Evolutionary conservation across 2,113 vertebrate species (phyloP).

Genomic region (Gasterosteus nipponicus): DNA sequence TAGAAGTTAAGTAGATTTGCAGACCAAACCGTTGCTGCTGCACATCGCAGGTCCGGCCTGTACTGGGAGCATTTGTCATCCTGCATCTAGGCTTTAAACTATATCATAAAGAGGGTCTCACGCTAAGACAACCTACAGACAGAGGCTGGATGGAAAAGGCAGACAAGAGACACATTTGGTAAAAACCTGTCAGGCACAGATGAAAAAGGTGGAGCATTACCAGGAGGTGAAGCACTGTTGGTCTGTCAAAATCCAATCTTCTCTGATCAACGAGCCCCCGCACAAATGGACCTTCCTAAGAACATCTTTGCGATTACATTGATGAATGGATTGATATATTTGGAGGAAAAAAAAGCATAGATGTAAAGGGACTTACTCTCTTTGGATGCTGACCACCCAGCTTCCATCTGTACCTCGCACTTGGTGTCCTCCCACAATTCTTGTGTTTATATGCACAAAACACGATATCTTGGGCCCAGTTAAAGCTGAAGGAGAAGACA

Average conservation of each 20-base stretch:
- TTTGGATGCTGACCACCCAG: constrained; percentile 96
- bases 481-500: constrained; percentile 40
- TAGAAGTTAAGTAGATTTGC: constrained; percentile 45
- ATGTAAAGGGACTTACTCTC: constrained; percentile 84
- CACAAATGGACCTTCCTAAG: constrained; percentile 90
- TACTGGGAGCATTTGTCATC: background rate
- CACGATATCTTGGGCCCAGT: constrained; percentile 70
- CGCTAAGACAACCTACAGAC: background rate
- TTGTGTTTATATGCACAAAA: constrained; percentile 79
- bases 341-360: background rate
- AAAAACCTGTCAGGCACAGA: background rate
- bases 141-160: background rate
- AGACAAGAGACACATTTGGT: background rate
- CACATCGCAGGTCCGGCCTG: constrained; percentile 28
- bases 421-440: constrained; percentile 93
- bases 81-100: constrained; percentile 29
- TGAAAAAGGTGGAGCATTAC: constrained; percentile 73
- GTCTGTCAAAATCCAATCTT: constrained; percentile 94
- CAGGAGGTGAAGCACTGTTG: constrained; percentile 95
- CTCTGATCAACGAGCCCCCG: constrained; percentile 93
- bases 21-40: background rate
- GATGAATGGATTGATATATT: background rate
- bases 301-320: background rate
- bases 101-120: background rate
- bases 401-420: constrained; percentile 88